Evolutionary conservation across 2,113 vertebrate species (phyloP), one percentile per base, ranked within the genome.

Genomic region (Corythornis vintsioides): DNA sequence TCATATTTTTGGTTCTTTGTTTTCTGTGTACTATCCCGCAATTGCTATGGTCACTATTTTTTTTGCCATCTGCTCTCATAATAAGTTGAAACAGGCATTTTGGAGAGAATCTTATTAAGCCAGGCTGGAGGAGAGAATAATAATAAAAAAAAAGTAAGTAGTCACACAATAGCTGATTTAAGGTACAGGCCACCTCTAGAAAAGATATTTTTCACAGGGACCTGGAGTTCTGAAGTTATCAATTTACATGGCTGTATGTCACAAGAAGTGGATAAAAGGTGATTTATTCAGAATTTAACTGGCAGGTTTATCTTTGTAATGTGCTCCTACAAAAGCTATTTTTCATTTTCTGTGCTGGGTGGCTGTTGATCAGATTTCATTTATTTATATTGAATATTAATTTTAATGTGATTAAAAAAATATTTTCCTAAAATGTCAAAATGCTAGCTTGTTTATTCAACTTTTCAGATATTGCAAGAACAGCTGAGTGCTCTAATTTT

Each of bases 331-430:
- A 93, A 95, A 96, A 92, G 29, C 61, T 94, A 78, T 96, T 95
- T 95, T 93, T 97, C 78, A 95, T 94, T 83, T 95, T 94, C 76
- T 94, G 73, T 85, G 19, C 48, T 85, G 88, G 19, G 56, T 96
- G 89, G 89, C 67, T 92, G 74, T 88, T 96, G 91, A 94, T 94
- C 75, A 42, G 94, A 96, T 96, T 97, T 97, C 79, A 95, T 81
- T 95, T 95, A 78, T 81, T 92, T 33, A 73, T 91, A 92, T 95
- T 97, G 97, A 97, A 96, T 96, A 96, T 94, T 94, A 28, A 79
- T 94, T 97, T 97, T 84, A 40, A 72, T 86, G 31, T 88, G 52
- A 52, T 90, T 76, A 21, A 24, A 47, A 47, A 50, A 93, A 87
- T 94, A 86, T 96, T 97, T 95, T 89, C 18, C 8, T 91, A 52